Conservation (phyloP, 2,888 invertebrate genomes). For the Dendrolimus houi region DNA sequence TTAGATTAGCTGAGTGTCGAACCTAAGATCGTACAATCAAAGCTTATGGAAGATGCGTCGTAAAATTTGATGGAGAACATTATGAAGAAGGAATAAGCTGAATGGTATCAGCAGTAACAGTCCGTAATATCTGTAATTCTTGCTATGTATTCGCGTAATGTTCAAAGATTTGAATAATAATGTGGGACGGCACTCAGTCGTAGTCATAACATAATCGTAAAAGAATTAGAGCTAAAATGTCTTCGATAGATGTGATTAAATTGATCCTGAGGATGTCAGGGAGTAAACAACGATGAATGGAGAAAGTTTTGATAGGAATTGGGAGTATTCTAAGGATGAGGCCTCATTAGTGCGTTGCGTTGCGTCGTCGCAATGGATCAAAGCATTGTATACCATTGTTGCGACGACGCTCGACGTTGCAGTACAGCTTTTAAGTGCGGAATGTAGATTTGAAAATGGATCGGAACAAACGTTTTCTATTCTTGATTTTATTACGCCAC, state of each 20-base stretch:
- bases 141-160: constrained; percentile 20
- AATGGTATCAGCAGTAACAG: constrained; percentile 32
- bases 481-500: no score
- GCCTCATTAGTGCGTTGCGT: no score
- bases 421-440: no score
- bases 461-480: no score
- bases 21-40: constrained; percentile 38
- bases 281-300: constrained; percentile 21
- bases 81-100: constrained; percentile 43
- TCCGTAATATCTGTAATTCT: constrained; percentile 40
- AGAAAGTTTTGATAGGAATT: constrained; percentile 23
- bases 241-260: constrained; percentile 4
- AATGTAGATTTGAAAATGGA: no score
- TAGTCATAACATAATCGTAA: not conserved
- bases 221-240: not conserved
- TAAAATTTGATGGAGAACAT: constrained; percentile 58
- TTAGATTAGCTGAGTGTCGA: no score
- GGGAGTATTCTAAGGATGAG: constrained; percentile 5
- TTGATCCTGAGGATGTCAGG: constrained; percentile 8
- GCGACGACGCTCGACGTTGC: no score
- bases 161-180: constrained; percentile 29
- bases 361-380: no score
- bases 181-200: constrained; percentile 3
- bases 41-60: constrained; percentile 49
- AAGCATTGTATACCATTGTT: no score